phyloP scores from a whole-genome alignment of 2,888 invertebrate genomes.

The Agrotis puta region DNA sequence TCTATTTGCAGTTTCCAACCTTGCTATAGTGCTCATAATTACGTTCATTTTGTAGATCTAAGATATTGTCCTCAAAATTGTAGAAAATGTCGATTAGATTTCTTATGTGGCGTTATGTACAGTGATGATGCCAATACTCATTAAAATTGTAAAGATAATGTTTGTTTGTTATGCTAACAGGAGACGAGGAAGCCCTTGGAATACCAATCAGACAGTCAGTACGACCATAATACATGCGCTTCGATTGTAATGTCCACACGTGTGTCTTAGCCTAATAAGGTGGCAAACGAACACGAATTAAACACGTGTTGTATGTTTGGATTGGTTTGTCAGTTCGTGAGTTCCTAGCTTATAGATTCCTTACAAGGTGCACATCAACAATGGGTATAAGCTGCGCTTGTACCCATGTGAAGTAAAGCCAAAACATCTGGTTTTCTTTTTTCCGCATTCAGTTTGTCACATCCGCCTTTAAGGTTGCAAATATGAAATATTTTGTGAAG shows the following conservation, averaged over 20 bases:
- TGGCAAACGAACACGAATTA: constrained; percentile 27
- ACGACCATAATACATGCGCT: constrained; percentile 59
- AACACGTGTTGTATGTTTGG: constrained; percentile 46
- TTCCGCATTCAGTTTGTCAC: not conserved
- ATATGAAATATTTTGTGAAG: constrained; percentile 41
- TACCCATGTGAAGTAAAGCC: not conserved
- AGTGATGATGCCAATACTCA: constrained; percentile 54
- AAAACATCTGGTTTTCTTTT: not conserved
- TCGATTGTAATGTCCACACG: constrained; percentile 51
- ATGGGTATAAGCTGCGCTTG: not conserved
- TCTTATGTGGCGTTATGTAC: constrained; percentile 38
- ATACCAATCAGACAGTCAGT: constrained; percentile 67
- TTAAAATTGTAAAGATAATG: constrained; percentile 65
- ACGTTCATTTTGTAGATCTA: not conserved
- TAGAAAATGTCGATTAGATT: constrained; percentile 28
- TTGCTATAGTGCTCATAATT: constrained; percentile 29
- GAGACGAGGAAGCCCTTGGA: constrained; percentile 65
- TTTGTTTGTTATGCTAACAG: constrained; percentile 63
- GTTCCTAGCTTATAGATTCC: constrained; percentile 32
- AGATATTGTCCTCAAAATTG: constrained; percentile 11
- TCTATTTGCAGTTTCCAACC: constrained; percentile 34
- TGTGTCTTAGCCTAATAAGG: constrained; percentile 43
- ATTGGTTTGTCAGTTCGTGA: constrained; percentile 24
- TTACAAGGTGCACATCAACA: constrained; percentile 35
- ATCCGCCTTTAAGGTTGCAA: constrained; percentile 2